phyloP scores from a whole-genome alignment of 2,888 invertebrate genomes.

The Zhuqinia jingwanae region DNA sequence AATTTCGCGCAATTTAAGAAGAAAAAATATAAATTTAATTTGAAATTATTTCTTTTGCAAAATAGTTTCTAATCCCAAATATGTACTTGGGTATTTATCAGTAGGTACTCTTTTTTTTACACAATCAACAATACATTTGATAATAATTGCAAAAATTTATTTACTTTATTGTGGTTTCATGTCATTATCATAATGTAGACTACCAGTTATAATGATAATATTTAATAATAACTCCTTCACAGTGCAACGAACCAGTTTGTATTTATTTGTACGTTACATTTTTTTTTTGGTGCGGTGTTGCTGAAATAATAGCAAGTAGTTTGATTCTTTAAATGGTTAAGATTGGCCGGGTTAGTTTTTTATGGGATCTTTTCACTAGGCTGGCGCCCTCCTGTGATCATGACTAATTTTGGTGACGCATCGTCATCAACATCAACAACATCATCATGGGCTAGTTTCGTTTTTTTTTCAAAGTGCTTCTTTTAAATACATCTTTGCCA shows the following conservation, averaged over 20 bases:
- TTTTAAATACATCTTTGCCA: constrained; percentile 36
- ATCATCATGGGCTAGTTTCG: constrained; percentile 27
- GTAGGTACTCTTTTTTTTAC: constrained; percentile 2
- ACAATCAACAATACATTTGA: too few relatives aligned
- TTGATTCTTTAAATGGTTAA: constrained; percentile 56
- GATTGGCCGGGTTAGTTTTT: constrained; percentile 57
- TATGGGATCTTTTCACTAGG: constrained; percentile 53
- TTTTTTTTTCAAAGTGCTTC: constrained; percentile 14
- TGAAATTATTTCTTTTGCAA: neutral
- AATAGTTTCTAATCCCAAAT: neutral
- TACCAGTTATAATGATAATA: too few relatives aligned
- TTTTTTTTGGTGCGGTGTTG: neutral
- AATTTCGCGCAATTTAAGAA: too few relatives aligned
- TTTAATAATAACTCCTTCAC: constrained; percentile 1
- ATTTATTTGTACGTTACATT: neutral
- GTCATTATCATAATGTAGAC: constrained; percentile 1
- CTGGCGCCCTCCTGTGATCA: constrained; percentile 68
- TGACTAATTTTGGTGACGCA: constrained; percentile 68
- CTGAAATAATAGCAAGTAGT: neutral
- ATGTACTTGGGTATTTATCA: neutral
- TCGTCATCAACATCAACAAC: too few relatives aligned
- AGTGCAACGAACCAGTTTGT: constrained; percentile 43
- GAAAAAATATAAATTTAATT: too few relatives aligned
- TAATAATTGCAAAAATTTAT: constrained; percentile 36
- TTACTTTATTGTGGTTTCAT: constrained; percentile 4